A percentile compares a stretch with the other conserved stretches of the same genome.
phyloP scores from a whole-genome alignment of 2,888 invertebrate species.

The Hydrotaea diabolus region DNA sequence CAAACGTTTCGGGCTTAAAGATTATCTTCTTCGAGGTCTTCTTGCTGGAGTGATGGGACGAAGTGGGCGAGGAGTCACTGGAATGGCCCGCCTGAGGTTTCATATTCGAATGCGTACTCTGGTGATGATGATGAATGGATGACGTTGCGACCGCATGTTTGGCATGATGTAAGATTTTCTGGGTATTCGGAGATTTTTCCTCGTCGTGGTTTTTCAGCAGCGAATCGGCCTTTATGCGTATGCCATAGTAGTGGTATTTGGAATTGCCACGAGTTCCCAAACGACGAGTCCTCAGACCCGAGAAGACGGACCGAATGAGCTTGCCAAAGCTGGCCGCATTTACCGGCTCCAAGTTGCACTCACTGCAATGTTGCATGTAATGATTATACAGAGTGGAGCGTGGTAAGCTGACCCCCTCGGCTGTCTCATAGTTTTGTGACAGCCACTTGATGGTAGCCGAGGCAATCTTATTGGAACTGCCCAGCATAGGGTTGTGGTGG shows the following conservation, averaged over 20 bases:
- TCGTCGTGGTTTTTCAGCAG: conserved; percentile 84
- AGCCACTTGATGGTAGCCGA: conserved; percentile 97
- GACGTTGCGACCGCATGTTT: not conserved
- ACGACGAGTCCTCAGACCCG: conserved; percentile 95
- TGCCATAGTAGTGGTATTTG: conserved; percentile 99
- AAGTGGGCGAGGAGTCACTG: conserved; percentile 34
- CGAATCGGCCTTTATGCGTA: conserved; percentile 95
- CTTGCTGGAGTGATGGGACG: conserved; percentile 48
- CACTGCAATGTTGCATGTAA: conserved; percentile 96
- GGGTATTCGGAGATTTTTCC: conserved; percentile 76
- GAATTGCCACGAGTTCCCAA: conserved; percentile 98
- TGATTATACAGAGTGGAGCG: conserved; percentile 98
- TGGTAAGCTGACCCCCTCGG: conserved; percentile 94
- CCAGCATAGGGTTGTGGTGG: conserved; percentile 73
- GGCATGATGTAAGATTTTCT: conserved; percentile 33
- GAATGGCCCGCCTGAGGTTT: not conserved
- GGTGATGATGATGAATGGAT: not conserved
- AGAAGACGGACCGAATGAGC: conserved; percentile 97
- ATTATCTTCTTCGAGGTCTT: conserved; percentile 67
- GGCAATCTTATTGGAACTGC: conserved; percentile 86
- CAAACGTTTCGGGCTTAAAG: conserved; percentile 80
- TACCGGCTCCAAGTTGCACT: conserved; percentile 97
- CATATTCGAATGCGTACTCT: not conserved
- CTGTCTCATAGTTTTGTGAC: conserved; percentile 98
- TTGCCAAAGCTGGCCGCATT: conserved; percentile 99